Evolutionary conservation across 2,113 vertebrate species (phyloP).

Genomic region (Guaruba guarouba): DNA sequence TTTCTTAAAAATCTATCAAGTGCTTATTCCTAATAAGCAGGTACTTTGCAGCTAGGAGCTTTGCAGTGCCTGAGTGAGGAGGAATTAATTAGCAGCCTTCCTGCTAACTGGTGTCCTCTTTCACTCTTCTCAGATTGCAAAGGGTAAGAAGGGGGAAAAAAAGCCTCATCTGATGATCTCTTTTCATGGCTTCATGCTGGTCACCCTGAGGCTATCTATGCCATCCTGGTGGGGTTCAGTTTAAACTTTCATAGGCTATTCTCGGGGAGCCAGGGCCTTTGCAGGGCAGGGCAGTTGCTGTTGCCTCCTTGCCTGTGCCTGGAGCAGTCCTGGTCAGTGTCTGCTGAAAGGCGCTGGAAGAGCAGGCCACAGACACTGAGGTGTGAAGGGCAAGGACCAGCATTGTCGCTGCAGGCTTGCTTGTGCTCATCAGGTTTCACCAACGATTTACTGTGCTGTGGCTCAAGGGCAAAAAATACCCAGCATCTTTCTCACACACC

Average conservation of each 20-base stretch:
- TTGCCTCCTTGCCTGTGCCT: neutral
- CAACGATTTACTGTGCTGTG: neutral
- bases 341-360: neutral
- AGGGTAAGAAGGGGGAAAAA: neutral
- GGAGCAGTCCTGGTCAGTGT: fast-evolving
- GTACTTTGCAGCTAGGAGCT: neutral
- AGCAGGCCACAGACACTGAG: neutral
- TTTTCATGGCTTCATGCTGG: neutral
- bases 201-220: neutral
- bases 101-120: slow-evolving; percentile 8
- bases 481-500: neutral
- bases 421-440: neutral
- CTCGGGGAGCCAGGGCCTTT: neutral
- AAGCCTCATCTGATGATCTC: neutral
- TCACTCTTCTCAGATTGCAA: slow-evolving; percentile 27
- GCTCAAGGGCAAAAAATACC: neutral
- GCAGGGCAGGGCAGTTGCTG: neutral
- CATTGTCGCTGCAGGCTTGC: neutral
- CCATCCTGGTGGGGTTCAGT: neutral
- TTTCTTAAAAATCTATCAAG: neutral
- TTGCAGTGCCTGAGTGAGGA: neutral
- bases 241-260: neutral
- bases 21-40: neutral
- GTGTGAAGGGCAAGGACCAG: neutral
- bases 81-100: slow-evolving; percentile 30